Conservation (phyloP, 2,888 invertebrate genomes). For the Azorinus chamasolen region DNA sequence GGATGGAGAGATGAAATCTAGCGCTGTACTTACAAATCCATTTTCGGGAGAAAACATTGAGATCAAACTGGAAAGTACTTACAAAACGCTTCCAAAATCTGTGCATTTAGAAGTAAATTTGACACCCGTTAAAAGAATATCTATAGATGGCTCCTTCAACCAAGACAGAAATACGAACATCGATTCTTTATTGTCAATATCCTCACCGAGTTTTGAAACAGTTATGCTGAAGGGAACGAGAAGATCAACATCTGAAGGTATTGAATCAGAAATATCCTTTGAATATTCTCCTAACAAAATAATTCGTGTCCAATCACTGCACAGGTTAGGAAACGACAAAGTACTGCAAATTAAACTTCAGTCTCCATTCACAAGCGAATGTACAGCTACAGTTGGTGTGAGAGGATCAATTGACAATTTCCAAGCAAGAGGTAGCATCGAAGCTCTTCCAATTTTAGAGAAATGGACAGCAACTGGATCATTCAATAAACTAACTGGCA, state of each 20-base stretch:
- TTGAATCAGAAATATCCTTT: conserved; percentile 5
- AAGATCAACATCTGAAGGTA: background rate
- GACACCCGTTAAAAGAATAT: conserved; percentile 27
- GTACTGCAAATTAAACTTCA: conserved; percentile 27
- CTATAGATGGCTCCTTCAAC: conserved; percentile 32
- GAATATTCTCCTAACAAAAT: conserved; percentile 12
- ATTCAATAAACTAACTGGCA: conserved; percentile 27
- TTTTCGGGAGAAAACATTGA: conserved; percentile 48
- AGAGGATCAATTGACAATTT: conserved; percentile 3
- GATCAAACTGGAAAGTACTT: conserved; percentile 53
- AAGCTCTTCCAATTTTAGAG: conserved; percentile 35
- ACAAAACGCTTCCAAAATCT: conserved; percentile 58
- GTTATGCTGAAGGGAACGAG: conserved; percentile 35
- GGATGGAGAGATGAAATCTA: conserved; percentile 42
- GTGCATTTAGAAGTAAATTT: conserved; percentile 64
- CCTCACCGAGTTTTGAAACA: conserved; percentile 36
- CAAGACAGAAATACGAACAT: conserved; percentile 23
- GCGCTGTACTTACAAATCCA: conserved; percentile 56
- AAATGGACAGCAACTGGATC: conserved; percentile 27
- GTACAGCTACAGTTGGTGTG: conserved; percentile 16
- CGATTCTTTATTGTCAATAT: conserved; percentile 31
- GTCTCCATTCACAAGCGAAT: conserved; percentile 35
- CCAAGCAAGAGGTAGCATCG: conserved; percentile 19
- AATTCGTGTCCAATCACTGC: conserved; percentile 18
- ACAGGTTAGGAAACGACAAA: conserved; percentile 2